These are phyloP conservation scores for Phyllopteryx taeniolatus DNA, from an alignment of 2,113 vertebrate genomes.

Conservation along the genomic window DNA sequence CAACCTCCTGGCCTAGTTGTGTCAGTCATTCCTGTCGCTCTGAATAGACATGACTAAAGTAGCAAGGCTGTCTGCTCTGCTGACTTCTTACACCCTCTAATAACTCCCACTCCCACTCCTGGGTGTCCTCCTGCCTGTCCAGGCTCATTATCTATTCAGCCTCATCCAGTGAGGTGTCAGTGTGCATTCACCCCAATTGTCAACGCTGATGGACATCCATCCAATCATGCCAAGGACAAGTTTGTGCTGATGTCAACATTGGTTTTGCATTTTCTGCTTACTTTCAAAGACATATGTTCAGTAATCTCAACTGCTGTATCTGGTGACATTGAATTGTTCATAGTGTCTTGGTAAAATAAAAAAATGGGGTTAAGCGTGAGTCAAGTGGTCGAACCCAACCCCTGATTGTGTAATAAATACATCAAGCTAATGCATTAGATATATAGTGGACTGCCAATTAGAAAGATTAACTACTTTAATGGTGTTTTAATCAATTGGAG, in stretches of 20 bases:
- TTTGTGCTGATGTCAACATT: slow-evolving; percentile 33
- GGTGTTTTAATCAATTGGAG: too few species aligned
- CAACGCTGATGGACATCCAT: slow-evolving; percentile 30
- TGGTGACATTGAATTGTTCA: too few species aligned
- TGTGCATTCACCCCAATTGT: slow-evolving; percentile 15
- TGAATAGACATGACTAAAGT: slow-evolving; percentile 43
- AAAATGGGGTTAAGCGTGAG: too few species aligned
- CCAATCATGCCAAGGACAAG: slow-evolving; percentile 27
- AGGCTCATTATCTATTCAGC: slow-evolving; percentile 43
- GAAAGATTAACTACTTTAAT: too few species aligned
- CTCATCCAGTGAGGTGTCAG: neutral
- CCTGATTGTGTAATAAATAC: too few species aligned
- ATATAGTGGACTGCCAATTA: too few species aligned
- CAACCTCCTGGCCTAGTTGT: slow-evolving; percentile 63
- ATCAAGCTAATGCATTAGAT: too few species aligned
- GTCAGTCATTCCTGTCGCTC: slow-evolving; percentile 57
- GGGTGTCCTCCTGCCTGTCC: slow-evolving; percentile 5
- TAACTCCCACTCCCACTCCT: slow-evolving; percentile 21
- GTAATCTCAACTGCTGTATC: slow-evolving; percentile 37
- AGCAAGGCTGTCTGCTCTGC: slow-evolving; percentile 28
- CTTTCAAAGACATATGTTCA: slow-evolving; percentile 26
- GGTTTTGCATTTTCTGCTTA: slow-evolving; percentile 27
- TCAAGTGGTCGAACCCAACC: too few species aligned
- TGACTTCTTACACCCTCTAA: slow-evolving; percentile 31
- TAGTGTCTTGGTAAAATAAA: too few species aligned